phyloP scores from a whole-genome alignment of 2,797 vertebrate genomes.

The Thunnus albacares region DNA sequence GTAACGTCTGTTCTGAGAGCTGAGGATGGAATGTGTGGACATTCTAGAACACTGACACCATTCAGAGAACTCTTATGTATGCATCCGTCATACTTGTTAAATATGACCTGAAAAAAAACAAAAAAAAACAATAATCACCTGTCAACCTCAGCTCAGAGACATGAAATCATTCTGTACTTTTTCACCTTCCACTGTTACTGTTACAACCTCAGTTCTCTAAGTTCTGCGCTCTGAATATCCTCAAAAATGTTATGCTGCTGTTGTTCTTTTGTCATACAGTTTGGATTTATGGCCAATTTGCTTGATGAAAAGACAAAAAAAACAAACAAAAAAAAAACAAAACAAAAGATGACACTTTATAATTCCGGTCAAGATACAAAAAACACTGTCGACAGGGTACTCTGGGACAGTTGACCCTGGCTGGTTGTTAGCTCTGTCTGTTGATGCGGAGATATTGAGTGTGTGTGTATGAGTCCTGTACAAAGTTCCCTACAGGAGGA shows the following conservation, averaged over 20 bases:
- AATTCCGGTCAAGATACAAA: slow-evolving; percentile 4
- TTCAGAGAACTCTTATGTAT: slow-evolving; percentile 15
- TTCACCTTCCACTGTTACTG: background rate
- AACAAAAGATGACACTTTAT: slow-evolving; percentile 7
- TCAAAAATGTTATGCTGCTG: background rate
- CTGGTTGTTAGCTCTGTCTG: slow-evolving; percentile 84
- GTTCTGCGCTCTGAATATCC: slow-evolving; percentile 14
- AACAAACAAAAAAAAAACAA: background rate
- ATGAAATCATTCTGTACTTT: slow-evolving; percentile 24
- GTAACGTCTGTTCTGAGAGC: slow-evolving; percentile 54
- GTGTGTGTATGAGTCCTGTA: slow-evolving; percentile 78
- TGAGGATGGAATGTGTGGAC: slow-evolving; percentile 88
- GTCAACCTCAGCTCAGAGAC: slow-evolving; percentile 10
- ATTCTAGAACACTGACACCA: slow-evolving; percentile 55
- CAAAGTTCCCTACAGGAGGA: slow-evolving; percentile 90
- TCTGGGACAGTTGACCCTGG: slow-evolving; percentile 33
- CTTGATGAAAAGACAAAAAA: slow-evolving; percentile 8
- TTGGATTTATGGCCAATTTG: slow-evolving; percentile 4
- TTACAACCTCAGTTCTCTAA: slow-evolving; percentile 11
- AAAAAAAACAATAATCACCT: slow-evolving; percentile 19
- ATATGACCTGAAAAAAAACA: slow-evolving; percentile 14
- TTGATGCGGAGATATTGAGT: slow-evolving; percentile 76
- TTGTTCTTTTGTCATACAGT: slow-evolving; percentile 19
- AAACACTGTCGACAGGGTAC: background rate
- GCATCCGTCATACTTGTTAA: background rate